Percentiles rank a stretch among this genome's conserved stretches.
phyloP scores from a whole-genome alignment of 2,888 invertebrate genomes.

The Exephanes ischioxanthus region DNA sequence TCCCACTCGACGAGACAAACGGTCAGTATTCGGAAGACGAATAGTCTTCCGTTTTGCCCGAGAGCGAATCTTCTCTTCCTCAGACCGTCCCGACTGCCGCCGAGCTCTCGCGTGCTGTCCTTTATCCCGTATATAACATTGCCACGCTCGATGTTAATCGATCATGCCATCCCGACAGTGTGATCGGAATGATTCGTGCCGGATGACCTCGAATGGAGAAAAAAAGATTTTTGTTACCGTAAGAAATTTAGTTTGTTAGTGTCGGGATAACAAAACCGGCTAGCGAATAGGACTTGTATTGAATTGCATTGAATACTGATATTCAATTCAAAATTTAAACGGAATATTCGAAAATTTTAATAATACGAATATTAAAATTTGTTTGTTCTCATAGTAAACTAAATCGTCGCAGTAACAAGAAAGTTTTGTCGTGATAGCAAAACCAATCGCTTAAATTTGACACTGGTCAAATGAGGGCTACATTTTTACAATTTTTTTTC shows the following conservation, averaged over 20 bases:
- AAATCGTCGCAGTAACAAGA: too few relatives aligned
- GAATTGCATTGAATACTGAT: too few relatives aligned
- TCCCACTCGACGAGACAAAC: slow-evolving; percentile 56
- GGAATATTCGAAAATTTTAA: too few relatives aligned
- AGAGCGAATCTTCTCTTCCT: slow-evolving; percentile 10
- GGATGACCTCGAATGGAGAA: neutral
- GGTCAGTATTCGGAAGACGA: slow-evolving; percentile 48
- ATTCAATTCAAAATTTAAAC: too few relatives aligned
- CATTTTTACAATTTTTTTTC: neutral
- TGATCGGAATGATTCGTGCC: neutral
- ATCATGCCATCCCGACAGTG: neutral
- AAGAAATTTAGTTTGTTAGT: too few relatives aligned
- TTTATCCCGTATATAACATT: slow-evolving; percentile 15
- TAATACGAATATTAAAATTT: too few relatives aligned
- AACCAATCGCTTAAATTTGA: too few relatives aligned
- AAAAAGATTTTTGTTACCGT: too few relatives aligned
- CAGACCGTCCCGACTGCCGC: neutral
- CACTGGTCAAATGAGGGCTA: neutral
- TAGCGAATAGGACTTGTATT: too few relatives aligned
- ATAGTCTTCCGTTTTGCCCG: slow-evolving; percentile 40
- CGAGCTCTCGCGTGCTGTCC: neutral
- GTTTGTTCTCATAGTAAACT: too few relatives aligned
- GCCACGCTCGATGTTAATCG: neutral
- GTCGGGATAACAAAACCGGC: too few relatives aligned
- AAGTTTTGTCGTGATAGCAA: too few relatives aligned